Conservation (phyloP, 2,113 vertebrate genomes). For the Setophaga petechia region DNA sequence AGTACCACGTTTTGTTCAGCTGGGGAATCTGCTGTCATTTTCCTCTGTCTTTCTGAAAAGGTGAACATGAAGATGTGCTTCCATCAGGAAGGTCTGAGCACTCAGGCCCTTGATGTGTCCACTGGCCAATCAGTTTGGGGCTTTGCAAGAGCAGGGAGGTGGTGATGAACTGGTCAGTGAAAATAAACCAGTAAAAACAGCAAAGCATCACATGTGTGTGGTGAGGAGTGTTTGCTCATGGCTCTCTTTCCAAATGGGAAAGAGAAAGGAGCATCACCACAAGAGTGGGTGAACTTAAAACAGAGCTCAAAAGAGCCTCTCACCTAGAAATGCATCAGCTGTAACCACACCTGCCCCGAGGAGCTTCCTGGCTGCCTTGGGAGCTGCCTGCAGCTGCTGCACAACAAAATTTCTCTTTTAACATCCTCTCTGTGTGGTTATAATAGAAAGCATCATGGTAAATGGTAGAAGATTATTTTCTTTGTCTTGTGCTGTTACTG, state of each 20-base stretch:
- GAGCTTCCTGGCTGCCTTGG: not conserved
- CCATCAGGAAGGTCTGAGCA: not conserved
- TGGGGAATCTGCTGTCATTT: not conserved
- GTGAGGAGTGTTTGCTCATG: not conserved
- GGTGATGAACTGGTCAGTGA: not conserved
- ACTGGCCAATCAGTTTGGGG: not conserved
- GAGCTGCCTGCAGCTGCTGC: not conserved
- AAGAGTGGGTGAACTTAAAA: not conserved
- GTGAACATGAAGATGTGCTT: not conserved
- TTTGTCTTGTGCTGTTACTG: constrained; percentile 10
- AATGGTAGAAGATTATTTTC: not conserved
- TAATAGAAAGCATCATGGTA: not conserved
- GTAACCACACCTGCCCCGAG: not conserved
- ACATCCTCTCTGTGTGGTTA: not conserved
- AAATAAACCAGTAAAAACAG: not conserved
- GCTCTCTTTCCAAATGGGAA: not conserved
- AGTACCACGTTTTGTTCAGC: not conserved
- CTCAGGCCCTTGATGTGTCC: not conserved
- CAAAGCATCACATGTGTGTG: not conserved
- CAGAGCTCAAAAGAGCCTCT: not conserved
- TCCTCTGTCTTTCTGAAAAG: not conserved
- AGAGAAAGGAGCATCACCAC: not conserved
- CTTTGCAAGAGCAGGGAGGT: not conserved
- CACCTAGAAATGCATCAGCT: not conserved
- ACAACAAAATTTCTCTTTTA: not conserved